A percentile compares a stretch with the other conserved stretches of the same genome.
These are phyloP conservation scores for Pharmacophagus antenor DNA, from an alignment of 2,888 invertebrate species.

Conservation along the genomic window DNA sequence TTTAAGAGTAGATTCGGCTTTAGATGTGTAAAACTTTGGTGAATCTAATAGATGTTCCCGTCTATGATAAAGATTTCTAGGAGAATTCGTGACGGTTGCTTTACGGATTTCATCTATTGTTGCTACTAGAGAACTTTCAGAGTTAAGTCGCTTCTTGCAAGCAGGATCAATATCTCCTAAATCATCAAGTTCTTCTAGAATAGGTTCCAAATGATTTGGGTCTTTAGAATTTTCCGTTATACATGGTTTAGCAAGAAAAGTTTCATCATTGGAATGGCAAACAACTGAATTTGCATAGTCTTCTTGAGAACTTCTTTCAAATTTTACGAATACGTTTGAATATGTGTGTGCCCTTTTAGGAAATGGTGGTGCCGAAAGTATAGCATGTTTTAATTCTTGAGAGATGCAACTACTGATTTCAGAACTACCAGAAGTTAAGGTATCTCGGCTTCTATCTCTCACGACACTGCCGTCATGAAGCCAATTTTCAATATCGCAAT, in stretches of 20 bases:
- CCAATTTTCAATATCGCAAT: constrained; percentile 83
- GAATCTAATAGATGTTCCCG: constrained; percentile 76
- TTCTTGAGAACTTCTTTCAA: constrained; percentile 65
- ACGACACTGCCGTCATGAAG: constrained; percentile 83
- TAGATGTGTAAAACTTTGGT: constrained; percentile 58
- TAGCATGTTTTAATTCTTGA: constrained; percentile 69
- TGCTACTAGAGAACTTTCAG: constrained; percentile 82
- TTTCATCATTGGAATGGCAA: constrained; percentile 70
- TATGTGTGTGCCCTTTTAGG: constrained; percentile 70
- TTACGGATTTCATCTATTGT: constrained; percentile 84
- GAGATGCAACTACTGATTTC: constrained; percentile 77
- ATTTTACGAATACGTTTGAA: constrained; percentile 72
- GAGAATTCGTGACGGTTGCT: constrained; percentile 79
- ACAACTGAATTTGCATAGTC: constrained; percentile 79
- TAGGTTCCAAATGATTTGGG: constrained; percentile 77
- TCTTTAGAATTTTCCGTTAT: constrained; percentile 75
- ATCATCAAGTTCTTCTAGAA: constrained; percentile 81
- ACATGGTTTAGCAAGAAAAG: constrained; percentile 80
- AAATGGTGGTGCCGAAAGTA: constrained; percentile 68
- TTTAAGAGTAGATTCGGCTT: constrained; percentile 62
- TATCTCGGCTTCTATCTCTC: constrained; percentile 79
- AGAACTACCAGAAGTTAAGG: constrained; percentile 80
- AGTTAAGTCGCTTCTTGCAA: constrained; percentile 67
- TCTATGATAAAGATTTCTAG: constrained; percentile 78
- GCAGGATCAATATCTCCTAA: constrained; percentile 66